Evolutionary conservation across 2,888 invertebrate species (phyloP).

Genomic region (Suillia variegata): DNA sequence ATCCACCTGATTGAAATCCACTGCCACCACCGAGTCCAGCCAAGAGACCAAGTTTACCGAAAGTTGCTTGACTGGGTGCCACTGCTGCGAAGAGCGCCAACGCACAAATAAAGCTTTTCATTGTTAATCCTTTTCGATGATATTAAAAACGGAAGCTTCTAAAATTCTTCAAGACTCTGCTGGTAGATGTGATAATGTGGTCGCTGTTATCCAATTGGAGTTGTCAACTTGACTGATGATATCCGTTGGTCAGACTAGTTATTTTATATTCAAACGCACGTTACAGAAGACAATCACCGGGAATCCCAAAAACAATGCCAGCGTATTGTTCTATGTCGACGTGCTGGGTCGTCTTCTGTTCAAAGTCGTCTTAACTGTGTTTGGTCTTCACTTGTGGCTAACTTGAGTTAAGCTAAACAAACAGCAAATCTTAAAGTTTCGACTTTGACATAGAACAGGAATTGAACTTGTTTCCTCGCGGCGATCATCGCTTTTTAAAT

Average conservation of each 20-base stretch:
- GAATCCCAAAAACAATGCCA: conserved; percentile 34
- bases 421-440: background rate
- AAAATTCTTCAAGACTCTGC: too few relatives aligned
- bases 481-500: conserved; percentile 24
- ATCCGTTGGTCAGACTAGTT: conserved; percentile 28
- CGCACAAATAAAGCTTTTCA: conserved; percentile 33
- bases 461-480: background rate
- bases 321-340: conserved; percentile 36
- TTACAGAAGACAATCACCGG: background rate
- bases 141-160: too few relatives aligned
- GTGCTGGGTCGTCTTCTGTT: conserved; percentile 2
- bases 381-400: conserved; percentile 6
- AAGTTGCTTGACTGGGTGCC: conserved; percentile 40
- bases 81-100: conserved; percentile 23
- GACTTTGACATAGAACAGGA: background rate
- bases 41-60: conserved; percentile 43
- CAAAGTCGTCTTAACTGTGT: conserved; percentile 10
- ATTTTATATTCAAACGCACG: conserved; percentile 37
- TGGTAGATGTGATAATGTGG: background rate
- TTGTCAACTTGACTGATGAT: conserved; percentile 40
- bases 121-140: conserved; percentile 20
- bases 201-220: conserved; percentile 18
- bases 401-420: background rate
- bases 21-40: conserved; percentile 27
- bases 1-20: conserved; percentile 18